Evolutionary conservation across 1,140 invertebrate genomes (phyloP), one percentile per base, ranked within the genome.

Genomic region (Phthorimaea operculella): DNA sequence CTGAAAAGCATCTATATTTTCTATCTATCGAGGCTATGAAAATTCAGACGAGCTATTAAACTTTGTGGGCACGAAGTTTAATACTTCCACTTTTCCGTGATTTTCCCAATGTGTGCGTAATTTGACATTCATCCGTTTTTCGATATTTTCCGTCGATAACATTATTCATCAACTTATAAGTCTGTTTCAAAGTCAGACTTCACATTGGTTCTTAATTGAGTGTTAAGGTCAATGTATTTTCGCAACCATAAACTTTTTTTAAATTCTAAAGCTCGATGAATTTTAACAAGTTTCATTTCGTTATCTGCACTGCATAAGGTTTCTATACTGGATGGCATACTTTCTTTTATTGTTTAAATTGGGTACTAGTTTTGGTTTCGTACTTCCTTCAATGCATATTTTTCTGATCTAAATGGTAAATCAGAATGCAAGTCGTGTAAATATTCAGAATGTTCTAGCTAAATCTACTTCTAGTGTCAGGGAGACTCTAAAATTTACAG

Each of bases 211-310:
- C 84, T 61, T 21, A 71, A 34, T 5, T 70, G 15, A 28, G 79
- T 87, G 71, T 87, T 87, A 21, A 74, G 58, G 39, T 82, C 72
- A 52, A 87, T 87, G 60, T 86, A 88, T 17, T 66, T 51, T 64
- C 83, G 74, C 33, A 89, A 62, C 81, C 81, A 89, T 56, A 59
- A 18, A 36, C 66, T 72, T 83, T 89, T 87, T 34, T 84, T 71
- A 70, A 90, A 89, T 74, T 76, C 61, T 60, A 87, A 71, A 55
- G 87, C 72, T 70, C 77, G 64, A 75, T 88, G 73, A 36, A 89
- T 74, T 76, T 87, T 73, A 87, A 69, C 36, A 88, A 74, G 67
- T 81, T 86, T 58, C 62, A 53, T 70, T 87, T 4, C 21, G 6
- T 28, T 28, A 28, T 28, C 21, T 28, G 70, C 21, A 28, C 21